Base-by-base conservation (phyloP, 2,888 invertebrate species). In the Charanyca ferruginea region DNA sequence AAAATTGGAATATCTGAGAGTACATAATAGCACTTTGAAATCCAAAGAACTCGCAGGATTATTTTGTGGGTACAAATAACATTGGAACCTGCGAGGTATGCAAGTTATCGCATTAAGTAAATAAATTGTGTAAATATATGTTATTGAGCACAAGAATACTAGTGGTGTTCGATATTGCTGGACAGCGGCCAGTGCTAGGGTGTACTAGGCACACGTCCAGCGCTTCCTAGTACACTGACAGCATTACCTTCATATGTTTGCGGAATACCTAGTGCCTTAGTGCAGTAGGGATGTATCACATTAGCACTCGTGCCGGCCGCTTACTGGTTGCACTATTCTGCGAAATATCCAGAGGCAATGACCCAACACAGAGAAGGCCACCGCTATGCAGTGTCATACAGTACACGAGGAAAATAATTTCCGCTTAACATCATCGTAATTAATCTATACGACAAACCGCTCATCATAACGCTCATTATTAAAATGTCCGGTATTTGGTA, bases 201-300 rank as follows among this genome's bases (percentile, higher is more conserved):
- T 81, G 73, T 75, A 84, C 85, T 91, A 91, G 93, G 93, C 94
- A 93, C 68, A 70, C 64, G 73, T 90, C 94, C 94, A 94, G 84
- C 89, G 86, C 88, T 94, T 94, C 94, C 94, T 93, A 82, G 92
- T 92, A 90, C 83, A 91, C 83, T 87, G 85, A 85, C 86, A 86
- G 85, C 83, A 88, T 90, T 87, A 90, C 86, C 89, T 90, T 87
- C 87, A 85, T 79, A 79, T 88, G 80, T 83, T 84, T 83, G 80
- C 83, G 73, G 81, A 87, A 87, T 90, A 86, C 83, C 85, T 87
- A 89, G 83, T 89, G 83, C 83, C 85, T 87, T 81, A 85, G 80
- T 87, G 85, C 85, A 76, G 83, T 77, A 76, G 70, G 76, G 80
- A 81, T 80, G 70, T 73, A 81, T 80, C 73, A 73, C 77, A 74